phyloP scores from a whole-genome alignment of 2,113 vertebrate species.

The Muntiacus muntjak region DNA sequence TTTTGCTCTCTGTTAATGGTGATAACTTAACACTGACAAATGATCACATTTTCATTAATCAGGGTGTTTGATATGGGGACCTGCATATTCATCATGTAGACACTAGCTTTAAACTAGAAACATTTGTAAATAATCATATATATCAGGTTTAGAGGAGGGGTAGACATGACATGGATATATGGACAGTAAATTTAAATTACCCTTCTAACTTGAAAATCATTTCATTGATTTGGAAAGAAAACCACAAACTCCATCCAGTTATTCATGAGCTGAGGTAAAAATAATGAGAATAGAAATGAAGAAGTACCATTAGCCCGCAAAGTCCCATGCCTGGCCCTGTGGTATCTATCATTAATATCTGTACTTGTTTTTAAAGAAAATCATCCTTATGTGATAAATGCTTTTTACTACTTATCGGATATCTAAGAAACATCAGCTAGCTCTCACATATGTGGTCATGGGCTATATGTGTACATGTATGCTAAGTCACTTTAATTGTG shows the following conservation, averaged over 20 bases:
- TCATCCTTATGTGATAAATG: not conserved
- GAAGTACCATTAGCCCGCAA: not conserved
- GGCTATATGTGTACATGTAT: not conserved
- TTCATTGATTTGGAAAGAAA: slow-evolving; percentile 66
- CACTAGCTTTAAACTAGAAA: slow-evolving; percentile 34
- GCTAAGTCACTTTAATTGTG: not conserved
- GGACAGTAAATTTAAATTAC: slow-evolving; percentile 48
- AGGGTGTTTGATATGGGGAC: slow-evolving; percentile 51
- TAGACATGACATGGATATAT: slow-evolving; percentile 37
- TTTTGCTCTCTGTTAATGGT: slow-evolving; percentile 40
- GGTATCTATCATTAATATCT: not conserved
- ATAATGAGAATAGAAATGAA: slow-evolving; percentile 9
- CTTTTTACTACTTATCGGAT: not conserved
- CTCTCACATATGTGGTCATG: not conserved
- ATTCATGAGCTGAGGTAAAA: slow-evolving; percentile 51
- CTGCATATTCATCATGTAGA: slow-evolving; percentile 43
- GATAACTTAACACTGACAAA: slow-evolving; percentile 66
- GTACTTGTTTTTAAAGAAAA: not conserved
- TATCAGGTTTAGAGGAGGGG: slow-evolving; percentile 53
- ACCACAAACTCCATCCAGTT: slow-evolving; percentile 33
- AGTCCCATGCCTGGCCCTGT: not conserved
- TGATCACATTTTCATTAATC: slow-evolving; percentile 61
- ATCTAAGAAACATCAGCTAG: not conserved
- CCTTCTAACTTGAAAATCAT: slow-evolving; percentile 59
- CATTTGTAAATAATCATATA: slow-evolving; percentile 24